phyloP scores from a whole-genome alignment of 2,888 invertebrate species.

The Lithophane ornitopus region DNA sequence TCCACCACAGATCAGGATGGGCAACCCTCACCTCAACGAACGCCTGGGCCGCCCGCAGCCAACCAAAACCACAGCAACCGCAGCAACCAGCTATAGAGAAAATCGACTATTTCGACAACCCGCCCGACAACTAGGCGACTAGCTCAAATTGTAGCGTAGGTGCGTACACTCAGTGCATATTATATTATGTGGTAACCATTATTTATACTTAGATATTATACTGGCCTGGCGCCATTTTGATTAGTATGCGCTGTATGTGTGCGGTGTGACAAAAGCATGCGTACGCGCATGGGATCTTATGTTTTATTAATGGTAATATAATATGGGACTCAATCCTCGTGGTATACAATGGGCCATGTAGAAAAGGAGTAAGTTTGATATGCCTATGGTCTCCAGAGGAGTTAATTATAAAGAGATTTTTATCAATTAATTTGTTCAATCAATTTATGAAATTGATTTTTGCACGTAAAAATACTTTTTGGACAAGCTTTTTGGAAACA shows the following conservation, averaged over 20 bases:
- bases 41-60: slow-evolving; percentile 86
- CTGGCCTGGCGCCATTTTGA: slow-evolving; percentile 32
- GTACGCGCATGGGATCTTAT: slow-evolving; percentile 8
- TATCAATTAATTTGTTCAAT: background rate
- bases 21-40: slow-evolving; percentile 86
- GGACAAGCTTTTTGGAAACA: background rate
- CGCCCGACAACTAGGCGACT: slow-evolving; percentile 81
- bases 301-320: slow-evolving; percentile 1
- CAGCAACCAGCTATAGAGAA: slow-evolving; percentile 68
- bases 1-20: slow-evolving; percentile 74
- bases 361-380: background rate
- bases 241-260: background rate
- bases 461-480: background rate
- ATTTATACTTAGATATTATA: slow-evolving; percentile 41
- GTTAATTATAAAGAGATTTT: background rate
- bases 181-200: slow-evolving; percentile 29
- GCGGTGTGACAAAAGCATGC: background rate
- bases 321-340: background rate
- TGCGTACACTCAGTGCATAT: slow-evolving; percentile 67
- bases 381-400: background rate
- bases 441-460: slow-evolving; percentile 12
- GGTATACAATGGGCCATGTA: background rate
- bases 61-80: slow-evolving; percentile 64
- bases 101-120: slow-evolving; percentile 89
- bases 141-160: slow-evolving; percentile 67